A percentile compares a stretch with the other conserved stretches of the same genome.
These are phyloP conservation scores for Myotis vivesi DNA, from an alignment of 2,797 vertebrate genomes.

Conservation along the genomic window DNA sequence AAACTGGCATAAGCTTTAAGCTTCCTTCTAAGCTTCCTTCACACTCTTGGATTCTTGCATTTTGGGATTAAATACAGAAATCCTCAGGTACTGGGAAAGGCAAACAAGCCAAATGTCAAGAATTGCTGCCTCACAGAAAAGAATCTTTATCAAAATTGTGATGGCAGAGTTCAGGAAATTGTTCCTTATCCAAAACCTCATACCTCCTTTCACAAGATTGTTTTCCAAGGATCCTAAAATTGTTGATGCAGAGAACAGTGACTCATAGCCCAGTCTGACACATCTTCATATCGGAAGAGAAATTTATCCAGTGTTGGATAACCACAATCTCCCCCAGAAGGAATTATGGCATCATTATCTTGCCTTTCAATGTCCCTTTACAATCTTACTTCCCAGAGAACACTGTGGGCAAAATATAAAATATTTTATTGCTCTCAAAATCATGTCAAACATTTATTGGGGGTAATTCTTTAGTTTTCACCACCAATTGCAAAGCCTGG, in stretches of 20 bases:
- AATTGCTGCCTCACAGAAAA: neutral
- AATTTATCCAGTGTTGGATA: constrained; percentile 59
- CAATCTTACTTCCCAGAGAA: constrained; percentile 69
- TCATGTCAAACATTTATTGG: constrained; percentile 82
- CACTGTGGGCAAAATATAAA: constrained; percentile 73
- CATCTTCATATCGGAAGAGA: constrained; percentile 47
- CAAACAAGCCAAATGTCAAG: neutral
- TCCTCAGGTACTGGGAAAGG: neutral
- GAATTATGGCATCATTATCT: constrained; percentile 72
- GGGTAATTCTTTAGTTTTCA: constrained; percentile 79
- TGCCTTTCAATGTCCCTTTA: constrained; percentile 59
- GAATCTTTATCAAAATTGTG: neutral
- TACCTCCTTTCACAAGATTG: neutral
- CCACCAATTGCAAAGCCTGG: constrained; percentile 69
- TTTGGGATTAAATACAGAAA: neutral
- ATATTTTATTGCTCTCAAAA: constrained; percentile 79
- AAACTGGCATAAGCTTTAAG: neutral
- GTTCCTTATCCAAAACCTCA: neutral
- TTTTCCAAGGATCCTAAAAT: neutral
- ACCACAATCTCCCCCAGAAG: constrained; percentile 66
- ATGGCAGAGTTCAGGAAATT: constrained; percentile 21
- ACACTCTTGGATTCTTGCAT: neutral
- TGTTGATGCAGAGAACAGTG: neutral
- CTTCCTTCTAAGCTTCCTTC: neutral
- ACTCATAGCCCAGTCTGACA: neutral